Percentiles rank a stretch among this genome's conserved stretches.
phyloP scores from a whole-genome alignment of 2,797 vertebrate genomes.

The Acomys russatus region DNA sequence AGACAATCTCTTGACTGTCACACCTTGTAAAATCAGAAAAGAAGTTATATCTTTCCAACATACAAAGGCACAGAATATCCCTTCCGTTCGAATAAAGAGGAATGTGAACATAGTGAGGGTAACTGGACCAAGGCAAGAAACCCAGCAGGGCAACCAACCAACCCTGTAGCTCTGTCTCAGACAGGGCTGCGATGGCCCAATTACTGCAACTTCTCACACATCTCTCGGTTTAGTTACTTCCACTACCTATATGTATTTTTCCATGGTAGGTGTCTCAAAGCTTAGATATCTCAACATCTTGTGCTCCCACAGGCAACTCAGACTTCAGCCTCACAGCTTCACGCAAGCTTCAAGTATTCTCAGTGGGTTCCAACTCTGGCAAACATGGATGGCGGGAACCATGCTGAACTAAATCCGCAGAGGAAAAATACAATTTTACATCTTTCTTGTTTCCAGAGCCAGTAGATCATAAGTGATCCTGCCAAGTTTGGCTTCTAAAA shows the following conservation, averaged over 20 bases:
- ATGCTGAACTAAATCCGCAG: neutral
- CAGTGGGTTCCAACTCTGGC: too few species aligned
- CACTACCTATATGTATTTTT: too few species aligned
- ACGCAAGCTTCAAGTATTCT: neutral
- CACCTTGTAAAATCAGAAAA: neutral
- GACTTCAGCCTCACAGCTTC: neutral
- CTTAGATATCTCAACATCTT: neutral
- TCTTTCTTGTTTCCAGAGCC: neutral
- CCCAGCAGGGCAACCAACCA: neutral
- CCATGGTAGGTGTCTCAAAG: neutral
- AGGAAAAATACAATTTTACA: neutral
- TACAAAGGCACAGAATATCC: neutral
- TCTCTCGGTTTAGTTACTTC: neutral
- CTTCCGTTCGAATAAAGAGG: neutral
- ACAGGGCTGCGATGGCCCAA: neutral
- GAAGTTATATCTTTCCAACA: neutral
- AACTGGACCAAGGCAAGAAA: neutral
- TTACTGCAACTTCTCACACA: neutral
- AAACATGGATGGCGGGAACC: neutral
- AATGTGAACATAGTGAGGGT: neutral
- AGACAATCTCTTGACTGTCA: neutral
- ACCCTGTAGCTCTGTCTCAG: neutral
- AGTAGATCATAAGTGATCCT: neutral
- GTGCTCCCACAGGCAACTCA: neutral
- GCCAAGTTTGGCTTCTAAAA: neutral